Conservation (phyloP, 1,140 invertebrate species). For the Caerostris darwini region DNA sequence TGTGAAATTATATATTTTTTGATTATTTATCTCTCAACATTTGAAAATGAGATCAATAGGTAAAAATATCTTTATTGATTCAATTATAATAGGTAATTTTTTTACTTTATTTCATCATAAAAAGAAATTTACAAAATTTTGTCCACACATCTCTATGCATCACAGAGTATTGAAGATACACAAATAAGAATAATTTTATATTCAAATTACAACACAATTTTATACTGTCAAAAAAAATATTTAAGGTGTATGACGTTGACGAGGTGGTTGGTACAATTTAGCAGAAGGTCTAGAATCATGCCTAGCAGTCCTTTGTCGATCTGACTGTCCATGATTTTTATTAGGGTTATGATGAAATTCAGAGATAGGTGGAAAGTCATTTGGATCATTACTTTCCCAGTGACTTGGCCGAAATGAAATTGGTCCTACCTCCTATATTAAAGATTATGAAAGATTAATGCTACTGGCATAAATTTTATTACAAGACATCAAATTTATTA, state of each 20-base stretch:
- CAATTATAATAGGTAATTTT: no score
- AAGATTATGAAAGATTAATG: background rate
- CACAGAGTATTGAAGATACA: no score
- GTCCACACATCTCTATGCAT: no score
- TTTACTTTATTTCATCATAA: no score
- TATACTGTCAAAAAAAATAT: background rate
- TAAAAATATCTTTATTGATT: no score
- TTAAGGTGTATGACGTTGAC: constrained; percentile 58
- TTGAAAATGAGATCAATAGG: no score
- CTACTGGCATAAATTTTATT: background rate
- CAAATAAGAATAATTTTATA: no score
- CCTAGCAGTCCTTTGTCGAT: constrained; percentile 24
- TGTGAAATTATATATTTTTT: no score
- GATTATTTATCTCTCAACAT: no score
- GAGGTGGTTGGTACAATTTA: constrained; percentile 72
- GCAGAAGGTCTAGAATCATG: constrained; percentile 58
- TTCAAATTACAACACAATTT: no score
- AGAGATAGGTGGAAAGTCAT: constrained; percentile 46
- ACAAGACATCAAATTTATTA: background rate
- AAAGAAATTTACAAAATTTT: no score
- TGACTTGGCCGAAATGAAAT: constrained; percentile 69
- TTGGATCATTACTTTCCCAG: constrained; percentile 3
- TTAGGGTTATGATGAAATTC: constrained; percentile 47
- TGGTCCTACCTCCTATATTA: constrained; percentile 51
- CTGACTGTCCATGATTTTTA: background rate